Evolutionary conservation across 2,797 vertebrate species (phyloP).

Genomic region (Spinus pinus): DNA sequence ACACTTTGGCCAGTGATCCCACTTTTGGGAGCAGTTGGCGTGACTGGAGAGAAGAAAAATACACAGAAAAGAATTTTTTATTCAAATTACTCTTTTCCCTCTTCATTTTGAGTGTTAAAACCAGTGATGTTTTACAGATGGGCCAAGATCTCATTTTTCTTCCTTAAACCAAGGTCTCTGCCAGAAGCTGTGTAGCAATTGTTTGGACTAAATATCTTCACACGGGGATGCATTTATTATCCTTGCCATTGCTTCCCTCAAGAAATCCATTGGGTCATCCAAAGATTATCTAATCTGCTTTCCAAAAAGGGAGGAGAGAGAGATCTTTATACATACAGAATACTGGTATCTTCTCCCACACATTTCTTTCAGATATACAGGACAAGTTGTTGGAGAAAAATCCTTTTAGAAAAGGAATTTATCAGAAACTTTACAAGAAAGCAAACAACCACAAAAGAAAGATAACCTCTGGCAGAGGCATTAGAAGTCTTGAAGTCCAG

Average conservation of each 20-base stretch:
- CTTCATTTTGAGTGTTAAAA: not conserved
- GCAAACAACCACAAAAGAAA: not conserved
- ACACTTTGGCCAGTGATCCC: not conserved
- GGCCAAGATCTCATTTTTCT: not conserved
- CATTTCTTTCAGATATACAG: not conserved
- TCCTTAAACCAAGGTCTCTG: not conserved
- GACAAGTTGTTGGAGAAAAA: not conserved
- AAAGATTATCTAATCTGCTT: conserved; percentile 23
- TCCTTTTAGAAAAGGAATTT: not conserved
- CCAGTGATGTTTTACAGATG: not conserved
- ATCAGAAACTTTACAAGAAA: not conserved
- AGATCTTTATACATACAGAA: not conserved
- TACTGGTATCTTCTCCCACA: not conserved
- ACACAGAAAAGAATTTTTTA: not conserved
- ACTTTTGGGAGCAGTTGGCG: not conserved
- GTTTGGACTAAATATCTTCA: conserved; percentile 20
- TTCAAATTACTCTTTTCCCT: not conserved
- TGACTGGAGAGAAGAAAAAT: not conserved
- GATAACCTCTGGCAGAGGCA: not conserved
- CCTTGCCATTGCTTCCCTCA: conserved; percentile 14
- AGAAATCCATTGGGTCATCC: conserved; percentile 23
- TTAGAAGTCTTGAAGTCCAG: not conserved
- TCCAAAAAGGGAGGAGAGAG: not conserved
- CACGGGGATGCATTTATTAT: conserved; percentile 5
- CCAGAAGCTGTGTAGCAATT: conserved; percentile 29